These are phyloP conservation scores for Orestias chungarensis DNA, from an alignment of 2,797 vertebrate genomes.

Conservation along the genomic window DNA sequence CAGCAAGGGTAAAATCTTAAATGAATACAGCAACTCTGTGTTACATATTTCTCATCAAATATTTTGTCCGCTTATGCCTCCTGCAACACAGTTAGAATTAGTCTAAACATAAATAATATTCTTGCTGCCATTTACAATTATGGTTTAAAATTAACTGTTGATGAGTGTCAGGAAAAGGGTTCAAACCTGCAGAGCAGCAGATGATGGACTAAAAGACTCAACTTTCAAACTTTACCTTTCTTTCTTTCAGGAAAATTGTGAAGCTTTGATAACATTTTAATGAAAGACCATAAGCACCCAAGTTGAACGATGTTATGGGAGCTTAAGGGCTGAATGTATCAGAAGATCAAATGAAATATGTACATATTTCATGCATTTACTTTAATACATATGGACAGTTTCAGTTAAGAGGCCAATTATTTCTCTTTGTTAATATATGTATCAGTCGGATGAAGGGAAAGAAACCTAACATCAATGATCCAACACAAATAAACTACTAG, in stretches of 20 bases:
- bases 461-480: neutral
- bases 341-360: neutral
- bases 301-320: neutral
- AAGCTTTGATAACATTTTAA: neutral
- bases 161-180: neutral
- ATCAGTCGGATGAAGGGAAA: slow-evolving; percentile 29
- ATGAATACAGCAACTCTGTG: neutral
- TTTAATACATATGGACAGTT: neutral
- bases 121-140: neutral
- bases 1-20: neutral
- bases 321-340: neutral
- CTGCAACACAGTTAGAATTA: neutral
- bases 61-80: neutral
- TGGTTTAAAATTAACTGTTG: neutral
- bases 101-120: neutral
- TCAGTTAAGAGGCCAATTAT: slow-evolving; percentile 15
- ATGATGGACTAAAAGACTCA: slow-evolving; percentile 17
- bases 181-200: slow-evolving; percentile 28
- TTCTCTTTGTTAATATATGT: slow-evolving; percentile 29
- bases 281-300: neutral
- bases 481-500: neutral
- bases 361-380: neutral
- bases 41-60: neutral
- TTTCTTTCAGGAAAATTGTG: neutral
- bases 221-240: neutral